These are phyloP conservation scores for Caenorhabditis imperialis DNA, from an alignment of 2,888 invertebrate species.

Conservation along the genomic window DNA sequence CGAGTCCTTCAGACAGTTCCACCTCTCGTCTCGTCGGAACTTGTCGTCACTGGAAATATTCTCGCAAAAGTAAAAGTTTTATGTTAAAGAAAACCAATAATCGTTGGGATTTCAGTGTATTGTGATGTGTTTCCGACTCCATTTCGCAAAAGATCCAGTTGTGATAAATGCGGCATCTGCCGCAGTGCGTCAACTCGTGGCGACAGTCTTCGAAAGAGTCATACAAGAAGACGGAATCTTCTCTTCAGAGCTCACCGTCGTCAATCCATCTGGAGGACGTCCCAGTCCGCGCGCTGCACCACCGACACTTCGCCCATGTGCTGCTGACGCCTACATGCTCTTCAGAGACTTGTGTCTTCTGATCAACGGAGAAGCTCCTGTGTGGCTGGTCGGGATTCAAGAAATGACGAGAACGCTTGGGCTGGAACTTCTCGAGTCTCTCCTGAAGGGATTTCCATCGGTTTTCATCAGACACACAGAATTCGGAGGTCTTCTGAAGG, in stretches of 20 bases:
- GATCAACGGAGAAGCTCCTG: slow-evolving; percentile 95
- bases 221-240: slow-evolving; percentile 77
- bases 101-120: slow-evolving; percentile 83
- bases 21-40: slow-evolving; percentile 92
- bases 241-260: slow-evolving; percentile 61
- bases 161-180: slow-evolving; percentile 98
- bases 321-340: slow-evolving; percentile 90
- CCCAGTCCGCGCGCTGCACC: slow-evolving; percentile 81
- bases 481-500: slow-evolving; percentile 93
- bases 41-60: slow-evolving; percentile 93
- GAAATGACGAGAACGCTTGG: slow-evolving; percentile 98
- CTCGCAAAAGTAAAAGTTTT: slow-evolving; percentile 93
- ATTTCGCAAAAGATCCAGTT: slow-evolving; percentile 92
- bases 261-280: slow-evolving; percentile 86
- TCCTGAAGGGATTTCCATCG: slow-evolving; percentile 83
- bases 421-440: slow-evolving; percentile 92
- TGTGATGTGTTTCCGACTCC: slow-evolving; percentile 95
- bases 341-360: slow-evolving; percentile 96
- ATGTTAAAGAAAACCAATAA: not conserved
- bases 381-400: slow-evolving; percentile 94
- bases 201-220: slow-evolving; percentile 83
- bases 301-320: slow-evolving; percentile 83
- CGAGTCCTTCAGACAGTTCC: slow-evolving; percentile 92
- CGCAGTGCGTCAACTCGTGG: slow-evolving; percentile 94
- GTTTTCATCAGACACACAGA: slow-evolving; percentile 85